phyloP scores from a whole-genome alignment of 2,113 vertebrate species.

The Crotalus tigris region DNA sequence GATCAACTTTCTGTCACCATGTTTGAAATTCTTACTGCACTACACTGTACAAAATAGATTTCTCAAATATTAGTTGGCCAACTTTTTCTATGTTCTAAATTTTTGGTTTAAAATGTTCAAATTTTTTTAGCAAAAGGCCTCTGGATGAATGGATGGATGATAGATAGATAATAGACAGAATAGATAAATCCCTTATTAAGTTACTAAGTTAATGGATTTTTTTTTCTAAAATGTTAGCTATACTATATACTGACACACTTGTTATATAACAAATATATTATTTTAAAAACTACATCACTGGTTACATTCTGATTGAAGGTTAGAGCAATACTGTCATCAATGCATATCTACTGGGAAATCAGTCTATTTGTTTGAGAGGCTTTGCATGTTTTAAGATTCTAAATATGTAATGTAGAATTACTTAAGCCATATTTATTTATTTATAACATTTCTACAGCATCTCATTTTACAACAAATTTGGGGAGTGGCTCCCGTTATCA shows the following conservation, averaged over 20 bases:
- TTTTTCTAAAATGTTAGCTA: neutral
- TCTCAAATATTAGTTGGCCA: neutral
- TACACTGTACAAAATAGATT: neutral
- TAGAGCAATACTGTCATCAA: neutral
- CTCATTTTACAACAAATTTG: neutral
- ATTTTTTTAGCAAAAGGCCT: neutral
- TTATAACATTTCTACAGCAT: neutral
- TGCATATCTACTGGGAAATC: neutral
- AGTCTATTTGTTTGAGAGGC: neutral
- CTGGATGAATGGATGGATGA: neutral
- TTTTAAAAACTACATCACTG: neutral
- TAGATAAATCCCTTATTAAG: neutral
- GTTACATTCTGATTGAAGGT: neutral
- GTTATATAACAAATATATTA: neutral
- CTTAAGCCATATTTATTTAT: neutral
- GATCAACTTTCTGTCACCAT: neutral
- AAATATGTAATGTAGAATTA: neutral
- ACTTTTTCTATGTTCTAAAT: neutral
- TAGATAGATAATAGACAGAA: neutral
- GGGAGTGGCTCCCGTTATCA: neutral
- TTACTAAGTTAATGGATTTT: neutral
- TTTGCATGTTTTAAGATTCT: neutral
- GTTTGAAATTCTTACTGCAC: neutral
- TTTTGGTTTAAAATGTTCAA: neutral
- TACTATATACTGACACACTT: neutral